Evolutionary conservation across 2,113 vertebrate genomes (phyloP).

Genomic region (Podocnemis expansa): DNA sequence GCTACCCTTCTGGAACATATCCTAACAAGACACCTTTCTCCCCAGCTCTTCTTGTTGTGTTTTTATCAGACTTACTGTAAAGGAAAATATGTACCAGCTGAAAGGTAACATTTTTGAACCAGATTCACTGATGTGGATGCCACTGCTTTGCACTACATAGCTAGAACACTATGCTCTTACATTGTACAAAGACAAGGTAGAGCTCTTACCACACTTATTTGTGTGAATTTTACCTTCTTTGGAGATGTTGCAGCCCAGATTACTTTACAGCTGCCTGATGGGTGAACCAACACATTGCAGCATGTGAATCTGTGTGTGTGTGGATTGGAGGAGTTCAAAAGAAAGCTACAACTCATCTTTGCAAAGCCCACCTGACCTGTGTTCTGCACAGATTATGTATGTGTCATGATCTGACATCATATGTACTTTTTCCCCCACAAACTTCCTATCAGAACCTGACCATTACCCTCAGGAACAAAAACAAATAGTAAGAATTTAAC

Average conservation of each 20-base stretch:
- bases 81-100: background rate
- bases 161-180: background rate
- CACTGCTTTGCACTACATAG: background rate
- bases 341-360: background rate
- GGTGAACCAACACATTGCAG: background rate
- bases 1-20: no score
- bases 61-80: no score
- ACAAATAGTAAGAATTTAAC: background rate
- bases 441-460: background rate
- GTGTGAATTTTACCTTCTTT: background rate
- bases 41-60: background rate
- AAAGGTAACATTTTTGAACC: background rate
- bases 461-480: background rate
- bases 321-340: background rate
- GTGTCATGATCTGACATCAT: background rate
- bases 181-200: background rate
- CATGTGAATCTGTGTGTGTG: no score
- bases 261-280: background rate
- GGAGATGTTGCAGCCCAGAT: background rate
- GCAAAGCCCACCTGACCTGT: background rate
- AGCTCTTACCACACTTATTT: accelerated
- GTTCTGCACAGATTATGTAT: background rate
- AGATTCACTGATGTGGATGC: background rate
- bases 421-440: background rate
- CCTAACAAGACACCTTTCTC: background rate